A percentile compares a stretch with the other conserved stretches of the same genome.
Conservation (phyloP, 2,113 vertebrate species). For the Seriola quinqueradiata region DNA sequence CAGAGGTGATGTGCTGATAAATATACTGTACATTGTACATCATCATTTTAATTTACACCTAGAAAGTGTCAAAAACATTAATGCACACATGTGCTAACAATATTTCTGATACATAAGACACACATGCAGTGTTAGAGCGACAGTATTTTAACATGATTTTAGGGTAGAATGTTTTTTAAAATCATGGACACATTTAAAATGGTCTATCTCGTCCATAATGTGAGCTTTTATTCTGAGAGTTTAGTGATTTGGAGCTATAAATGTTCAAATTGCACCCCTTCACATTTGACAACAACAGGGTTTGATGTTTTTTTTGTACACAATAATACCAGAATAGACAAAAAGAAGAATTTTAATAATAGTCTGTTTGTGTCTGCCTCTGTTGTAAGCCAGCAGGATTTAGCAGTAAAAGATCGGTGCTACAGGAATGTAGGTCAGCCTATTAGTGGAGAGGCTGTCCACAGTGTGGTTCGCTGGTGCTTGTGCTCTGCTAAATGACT, state of each 20-base stretch:
- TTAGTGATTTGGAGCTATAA: constrained; percentile 34
- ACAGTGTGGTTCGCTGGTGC: constrained; percentile 37
- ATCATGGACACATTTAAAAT: constrained; percentile 17
- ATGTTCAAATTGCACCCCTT: constrained; percentile 16
- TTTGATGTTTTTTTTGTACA: constrained; percentile 27
- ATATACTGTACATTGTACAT: neutral
- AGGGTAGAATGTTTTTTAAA: neutral
- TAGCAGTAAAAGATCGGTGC: constrained; percentile 54
- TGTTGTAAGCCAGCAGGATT: constrained; percentile 41
- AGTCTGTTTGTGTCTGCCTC: constrained; percentile 49
- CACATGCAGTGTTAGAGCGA: neutral
- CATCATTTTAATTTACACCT: neutral
- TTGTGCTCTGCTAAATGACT: constrained; percentile 39
- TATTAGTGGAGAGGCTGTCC: constrained; percentile 54
- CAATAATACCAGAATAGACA: constrained; percentile 19
- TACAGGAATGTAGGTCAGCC: constrained; percentile 71
- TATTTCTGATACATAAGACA: constrained; percentile 3
- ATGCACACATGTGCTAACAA: neutral
- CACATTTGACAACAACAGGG: constrained; percentile 2
- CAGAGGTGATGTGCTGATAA: neutral
- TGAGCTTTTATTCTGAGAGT: constrained; percentile 19
- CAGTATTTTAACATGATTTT: neutral
- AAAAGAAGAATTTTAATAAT: constrained; percentile 43
- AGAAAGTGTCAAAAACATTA: neutral
- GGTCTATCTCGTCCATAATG: constrained; percentile 9